Evolutionary conservation across 2,797 vertebrate genomes (phyloP).

Genomic region (Alosa sapidissima): DNA sequence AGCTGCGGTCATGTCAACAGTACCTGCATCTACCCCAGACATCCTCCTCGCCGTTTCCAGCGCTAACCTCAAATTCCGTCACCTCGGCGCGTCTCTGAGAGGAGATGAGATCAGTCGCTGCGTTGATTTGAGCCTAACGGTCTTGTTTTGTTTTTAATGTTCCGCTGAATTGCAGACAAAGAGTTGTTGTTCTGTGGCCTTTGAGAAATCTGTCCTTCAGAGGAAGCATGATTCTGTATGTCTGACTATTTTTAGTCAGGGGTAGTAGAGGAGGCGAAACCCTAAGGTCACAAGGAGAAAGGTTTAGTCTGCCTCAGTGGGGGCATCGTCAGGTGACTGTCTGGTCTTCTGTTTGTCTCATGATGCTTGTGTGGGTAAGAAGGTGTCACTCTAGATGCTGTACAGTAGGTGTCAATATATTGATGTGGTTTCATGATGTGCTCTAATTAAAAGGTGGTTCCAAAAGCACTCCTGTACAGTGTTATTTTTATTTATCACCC

Average conservation of each 20-base stretch:
- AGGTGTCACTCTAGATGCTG: no score
- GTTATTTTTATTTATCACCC: no score
- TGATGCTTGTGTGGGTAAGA: neutral
- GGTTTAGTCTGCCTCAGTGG: neutral
- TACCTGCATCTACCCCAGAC: no score
- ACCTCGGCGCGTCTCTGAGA: no score
- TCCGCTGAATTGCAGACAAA: neutral
- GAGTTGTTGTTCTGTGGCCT: neutral
- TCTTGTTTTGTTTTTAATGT: neutral
- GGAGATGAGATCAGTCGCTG: neutral
- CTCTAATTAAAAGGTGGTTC: neutral
- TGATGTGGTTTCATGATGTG: neutral
- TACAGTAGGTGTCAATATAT: no score
- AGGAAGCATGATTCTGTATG: neutral
- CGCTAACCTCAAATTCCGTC: neutral
- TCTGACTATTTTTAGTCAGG: neutral
- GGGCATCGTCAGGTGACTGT: neutral
- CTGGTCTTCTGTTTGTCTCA: neutral
- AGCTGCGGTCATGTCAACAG: no score
- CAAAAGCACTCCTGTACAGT: no score
- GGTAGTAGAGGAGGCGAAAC: neutral
- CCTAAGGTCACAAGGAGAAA: no score
- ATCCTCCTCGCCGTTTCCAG: neutral
- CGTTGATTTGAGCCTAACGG: neutral
- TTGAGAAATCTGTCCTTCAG: neutral